Evolutionary conservation across 2,113 vertebrate species (phyloP), one percentile per base, ranked within the genome.

Genomic region (Ptilonorhynchus violaceus): DNA sequence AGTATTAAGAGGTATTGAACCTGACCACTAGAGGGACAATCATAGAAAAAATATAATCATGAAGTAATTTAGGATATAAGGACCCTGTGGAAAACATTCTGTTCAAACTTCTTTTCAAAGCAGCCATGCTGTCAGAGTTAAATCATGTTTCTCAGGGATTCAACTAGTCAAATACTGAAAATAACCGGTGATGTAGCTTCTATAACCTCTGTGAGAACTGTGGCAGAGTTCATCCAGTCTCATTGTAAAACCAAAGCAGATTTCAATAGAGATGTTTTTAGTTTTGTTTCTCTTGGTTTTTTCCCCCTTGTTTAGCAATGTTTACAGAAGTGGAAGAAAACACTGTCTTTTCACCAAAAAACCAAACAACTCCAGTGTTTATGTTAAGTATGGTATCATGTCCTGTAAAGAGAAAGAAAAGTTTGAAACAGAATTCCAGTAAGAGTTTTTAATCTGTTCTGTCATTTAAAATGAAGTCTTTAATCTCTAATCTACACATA

Each of bases 211-310:
- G 3, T 33, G 14, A 33, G 6, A 87, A 42, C 20, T 22, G 11
- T n/a, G 41, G 15, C 30, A 42, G 41, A 55, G 14, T 44, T 55
- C 46, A 60, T n/a, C 11, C 15, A 50, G 19, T 37, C 31, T 68
- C 46, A 27, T 30, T 49, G 28, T 72, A 62, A 84, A 70, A 84
- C 2, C 3, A 66, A 56, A 66, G 15, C 3, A 62, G 33, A 60
- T 56, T 89, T 79, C 15, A 69, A 60, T 1, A 15, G 18, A 59
- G 7, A 6, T 12, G 3, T 5, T 79, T 75, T 64, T 19, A 1
- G 1, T 1, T 78, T 59, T 89, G 2, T 39, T 53, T 28, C 3
- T n/a, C 16, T 25, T 33, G 2, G 0, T n/a, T 19, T n/a, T 2
- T 2, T 8, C 1, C 0, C 4, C 6, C 3, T 13, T 4, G 0